Percentiles rank a stretch among this genome's conserved stretches.
Conservation (phyloP, 2,797 vertebrate genomes). For the Melanogrammus aeglefinus region DNA sequence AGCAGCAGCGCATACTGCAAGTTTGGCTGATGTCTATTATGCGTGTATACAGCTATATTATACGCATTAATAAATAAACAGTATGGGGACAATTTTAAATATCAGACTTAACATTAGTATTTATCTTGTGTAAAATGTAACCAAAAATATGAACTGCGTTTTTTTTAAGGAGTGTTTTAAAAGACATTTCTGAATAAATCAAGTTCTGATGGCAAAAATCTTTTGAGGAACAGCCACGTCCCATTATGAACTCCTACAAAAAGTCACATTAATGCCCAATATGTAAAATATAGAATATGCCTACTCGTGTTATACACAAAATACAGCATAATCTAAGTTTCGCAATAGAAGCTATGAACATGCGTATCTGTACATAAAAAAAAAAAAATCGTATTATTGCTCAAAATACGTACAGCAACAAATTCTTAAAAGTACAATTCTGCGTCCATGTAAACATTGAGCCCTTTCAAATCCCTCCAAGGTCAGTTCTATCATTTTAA, state of each 20-base stretch:
- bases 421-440: neutral
- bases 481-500: neutral
- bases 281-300: neutral
- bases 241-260: neutral
- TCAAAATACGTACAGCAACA: neutral
- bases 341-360: neutral
- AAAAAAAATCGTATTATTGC: neutral
- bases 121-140: neutral
- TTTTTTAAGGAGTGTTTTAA: neutral
- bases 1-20: too few species aligned
- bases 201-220: neutral
- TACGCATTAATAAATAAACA: too few species aligned
- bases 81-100: neutral
- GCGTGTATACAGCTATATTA: too few species aligned
- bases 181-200: neutral
- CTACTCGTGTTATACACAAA: neutral
- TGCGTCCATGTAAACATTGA: neutral
- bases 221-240: neutral
- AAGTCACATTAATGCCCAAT: neutral
- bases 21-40: too few species aligned
- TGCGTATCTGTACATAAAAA: neutral
- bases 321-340: neutral
- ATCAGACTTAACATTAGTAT: neutral
- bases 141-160: neutral
- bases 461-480: neutral